Conservation (phyloP, 2,113 vertebrate genomes). For the Silurus glanis region DNA sequence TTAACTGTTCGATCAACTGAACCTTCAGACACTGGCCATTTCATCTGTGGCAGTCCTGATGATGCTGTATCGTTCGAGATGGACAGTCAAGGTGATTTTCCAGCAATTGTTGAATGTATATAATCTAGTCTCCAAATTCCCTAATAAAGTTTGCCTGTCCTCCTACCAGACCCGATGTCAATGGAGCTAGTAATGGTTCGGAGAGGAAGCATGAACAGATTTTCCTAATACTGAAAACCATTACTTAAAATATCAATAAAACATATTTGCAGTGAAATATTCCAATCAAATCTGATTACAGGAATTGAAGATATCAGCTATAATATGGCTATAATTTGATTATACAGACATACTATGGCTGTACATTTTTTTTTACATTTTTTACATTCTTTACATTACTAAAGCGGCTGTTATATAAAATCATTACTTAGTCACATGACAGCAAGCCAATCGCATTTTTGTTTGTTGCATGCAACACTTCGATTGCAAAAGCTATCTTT, state of each 20-base stretch:
- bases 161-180: background rate
- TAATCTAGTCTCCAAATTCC: background rate
- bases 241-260: background rate
- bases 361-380: too few relatives aligned
- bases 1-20: slow-evolving; percentile 78
- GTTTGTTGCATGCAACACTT: background rate
- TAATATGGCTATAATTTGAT: background rate
- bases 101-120: background rate
- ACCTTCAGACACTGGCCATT: slow-evolving; percentile 78
- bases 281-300: background rate
- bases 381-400: background rate
- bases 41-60: slow-evolving; percentile 81
- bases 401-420: background rate
- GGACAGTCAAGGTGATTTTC: slow-evolving; percentile 80
- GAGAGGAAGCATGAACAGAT: background rate
- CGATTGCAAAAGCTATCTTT: background rate
- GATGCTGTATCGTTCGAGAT: slow-evolving; percentile 83
- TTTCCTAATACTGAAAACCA: background rate
- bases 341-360: too few relatives aligned
- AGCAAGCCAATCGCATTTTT: background rate
- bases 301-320: background rate
- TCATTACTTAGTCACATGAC: background rate
- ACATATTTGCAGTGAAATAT: background rate
- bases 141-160: background rate
- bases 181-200: background rate